These are phyloP conservation scores for Pelmatolapia mariae DNA, from an alignment of 2,113 vertebrate genomes.

Conservation along the genomic window DNA sequence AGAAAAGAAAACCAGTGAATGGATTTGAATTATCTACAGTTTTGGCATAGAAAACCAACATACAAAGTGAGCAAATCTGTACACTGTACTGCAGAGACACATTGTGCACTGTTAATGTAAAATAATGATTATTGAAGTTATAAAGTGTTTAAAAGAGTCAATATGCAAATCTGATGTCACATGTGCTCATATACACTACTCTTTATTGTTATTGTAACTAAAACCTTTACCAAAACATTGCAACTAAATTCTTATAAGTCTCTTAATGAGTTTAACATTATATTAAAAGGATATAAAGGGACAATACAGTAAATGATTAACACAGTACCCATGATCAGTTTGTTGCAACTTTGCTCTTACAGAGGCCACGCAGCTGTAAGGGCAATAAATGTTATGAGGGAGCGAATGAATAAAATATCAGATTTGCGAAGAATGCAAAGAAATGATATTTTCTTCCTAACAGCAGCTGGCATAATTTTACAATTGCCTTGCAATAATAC, in stretches of 20 bases:
- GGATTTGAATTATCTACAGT: neutral
- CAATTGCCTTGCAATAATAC: neutral
- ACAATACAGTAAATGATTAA: neutral
- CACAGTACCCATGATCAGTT: neutral
- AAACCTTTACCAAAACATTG: neutral
- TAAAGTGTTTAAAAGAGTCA: neutral
- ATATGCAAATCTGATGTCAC: neutral
- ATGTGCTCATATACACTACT: neutral
- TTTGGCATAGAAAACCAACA: neutral
- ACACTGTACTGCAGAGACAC: neutral
- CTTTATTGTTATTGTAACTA: neutral
- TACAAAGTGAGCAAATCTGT: neutral
- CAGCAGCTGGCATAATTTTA: neutral
- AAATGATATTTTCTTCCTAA: neutral
- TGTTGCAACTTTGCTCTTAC: neutral
- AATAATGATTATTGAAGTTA: neutral
- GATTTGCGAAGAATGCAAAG: neutral
- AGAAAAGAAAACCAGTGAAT: neutral
- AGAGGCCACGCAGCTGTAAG: neutral
- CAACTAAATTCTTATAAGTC: neutral
- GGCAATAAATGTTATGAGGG: neutral
- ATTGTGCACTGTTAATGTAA: neutral
- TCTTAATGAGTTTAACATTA: neutral
- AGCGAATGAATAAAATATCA: neutral
- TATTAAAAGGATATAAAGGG: neutral